Evolutionary conservation across 2,888 invertebrate species (phyloP).

Genomic region (Crematogaster levior): DNA sequence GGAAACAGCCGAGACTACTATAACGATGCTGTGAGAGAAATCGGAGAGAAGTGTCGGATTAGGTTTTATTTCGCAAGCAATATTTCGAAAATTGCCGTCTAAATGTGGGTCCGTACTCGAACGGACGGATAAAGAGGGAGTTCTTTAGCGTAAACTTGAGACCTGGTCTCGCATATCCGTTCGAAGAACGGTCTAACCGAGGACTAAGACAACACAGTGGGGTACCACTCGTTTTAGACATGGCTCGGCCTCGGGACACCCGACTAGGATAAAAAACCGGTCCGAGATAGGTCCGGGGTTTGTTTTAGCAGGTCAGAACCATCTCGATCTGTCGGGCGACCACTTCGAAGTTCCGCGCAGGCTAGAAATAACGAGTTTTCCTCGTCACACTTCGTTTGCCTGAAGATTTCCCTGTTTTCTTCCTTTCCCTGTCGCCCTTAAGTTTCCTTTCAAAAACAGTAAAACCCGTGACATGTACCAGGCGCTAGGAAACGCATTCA

Average conservation of each 20-base stretch:
- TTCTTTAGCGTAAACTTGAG: constrained; percentile 14
- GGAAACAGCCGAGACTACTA: neutral
- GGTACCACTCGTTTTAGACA: constrained; percentile 64
- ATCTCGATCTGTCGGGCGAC: constrained; percentile 59
- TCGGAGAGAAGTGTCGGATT: neutral
- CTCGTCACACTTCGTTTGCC: constrained; percentile 39
- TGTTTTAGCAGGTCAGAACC: constrained; percentile 79
- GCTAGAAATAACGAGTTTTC: constrained; percentile 70
- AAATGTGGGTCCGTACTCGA: constrained; percentile 3
- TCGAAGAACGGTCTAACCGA: constrained; percentile 64
- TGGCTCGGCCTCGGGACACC: constrained; percentile 59
- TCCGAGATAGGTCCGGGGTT: constrained; percentile 74
- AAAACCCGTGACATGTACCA: constrained; percentile 28
- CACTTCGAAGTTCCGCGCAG: constrained; percentile 44
- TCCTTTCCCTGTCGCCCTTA: neutral
- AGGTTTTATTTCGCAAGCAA: constrained; percentile 19
- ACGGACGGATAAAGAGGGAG: neutral
- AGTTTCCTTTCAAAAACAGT: constrained; percentile 25
- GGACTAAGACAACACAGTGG: constrained; percentile 73
- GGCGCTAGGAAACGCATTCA: constrained; percentile 41
- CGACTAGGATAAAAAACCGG: constrained; percentile 63
- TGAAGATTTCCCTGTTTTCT: constrained; percentile 30
- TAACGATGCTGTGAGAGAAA: neutral
- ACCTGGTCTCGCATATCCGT: constrained; percentile 4
- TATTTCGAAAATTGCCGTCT: constrained; percentile 5